Evolutionary conservation across 2,888 invertebrate genomes (phyloP).

Genomic region (Villa cingulata): DNA sequence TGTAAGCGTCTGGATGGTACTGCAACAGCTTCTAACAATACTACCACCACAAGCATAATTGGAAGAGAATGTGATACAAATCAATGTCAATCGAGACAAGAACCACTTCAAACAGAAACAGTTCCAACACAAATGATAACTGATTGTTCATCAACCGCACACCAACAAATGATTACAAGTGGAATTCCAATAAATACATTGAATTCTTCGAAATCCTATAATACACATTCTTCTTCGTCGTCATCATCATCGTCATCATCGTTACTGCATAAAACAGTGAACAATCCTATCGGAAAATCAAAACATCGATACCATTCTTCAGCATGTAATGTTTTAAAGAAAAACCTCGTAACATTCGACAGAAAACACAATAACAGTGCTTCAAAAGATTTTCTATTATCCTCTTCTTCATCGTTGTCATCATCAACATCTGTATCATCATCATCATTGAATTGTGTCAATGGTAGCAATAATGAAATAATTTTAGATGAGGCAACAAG

Average conservation of each 20-base stretch:
- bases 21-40: neutral
- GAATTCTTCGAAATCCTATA: slow-evolving; percentile 2
- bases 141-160: neutral
- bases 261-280: slow-evolving; percentile 29
- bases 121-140: neutral
- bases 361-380: too few species aligned
- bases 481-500: neutral
- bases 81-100: slow-evolving; percentile 16
- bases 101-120: neutral
- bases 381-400: slow-evolving; percentile 4
- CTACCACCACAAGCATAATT: neutral
- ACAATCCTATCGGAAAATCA: slow-evolving; percentile 30
- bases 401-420: slow-evolving; percentile 29
- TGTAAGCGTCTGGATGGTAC: slow-evolving; percentile 29
- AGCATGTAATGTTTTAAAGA: neutral
- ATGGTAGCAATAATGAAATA: neutral
- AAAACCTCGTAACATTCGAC: neutral
- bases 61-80: slow-evolving; percentile 15
- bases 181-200: too few species aligned
- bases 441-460: slow-evolving; percentile 8
- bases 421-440: slow-evolving; percentile 28
- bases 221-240: slow-evolving; percentile 12
- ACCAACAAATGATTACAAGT: neutral
- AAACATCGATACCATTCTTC: slow-evolving; percentile 27
- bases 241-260: slow-evolving; percentile 17